A percentile compares a stretch with the other conserved stretches of the same genome.
Conservation (phyloP, 2,888 invertebrate genomes). For the Oscheius onirici region DNA sequence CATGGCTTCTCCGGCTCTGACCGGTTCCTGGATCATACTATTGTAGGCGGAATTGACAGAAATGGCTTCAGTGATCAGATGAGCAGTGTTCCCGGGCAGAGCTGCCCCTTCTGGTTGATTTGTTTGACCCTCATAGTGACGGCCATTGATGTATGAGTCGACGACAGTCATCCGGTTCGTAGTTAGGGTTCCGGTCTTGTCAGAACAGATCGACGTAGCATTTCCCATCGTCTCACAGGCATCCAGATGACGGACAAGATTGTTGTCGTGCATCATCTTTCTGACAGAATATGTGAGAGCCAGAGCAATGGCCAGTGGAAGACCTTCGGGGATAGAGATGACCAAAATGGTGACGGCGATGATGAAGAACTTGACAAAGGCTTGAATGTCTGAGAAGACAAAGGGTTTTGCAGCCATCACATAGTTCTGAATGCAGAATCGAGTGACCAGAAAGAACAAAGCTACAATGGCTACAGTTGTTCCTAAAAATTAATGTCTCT, state of each 20-base stretch:
- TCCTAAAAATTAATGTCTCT: slow-evolving; percentile 52
- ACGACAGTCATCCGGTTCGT: slow-evolving; percentile 75
- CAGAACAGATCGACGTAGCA: slow-evolving; percentile 76
- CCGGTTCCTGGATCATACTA: slow-evolving; percentile 66
- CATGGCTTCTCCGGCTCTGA: slow-evolving; percentile 64
- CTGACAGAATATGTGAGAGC: slow-evolving; percentile 97
- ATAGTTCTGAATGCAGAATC: slow-evolving; percentile 69
- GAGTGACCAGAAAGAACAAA: slow-evolving; percentile 66
- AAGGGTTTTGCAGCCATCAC: slow-evolving; percentile 60
- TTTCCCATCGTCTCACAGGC: slow-evolving; percentile 77
- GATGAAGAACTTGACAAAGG: slow-evolving; percentile 95
- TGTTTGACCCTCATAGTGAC: slow-evolving; percentile 59
- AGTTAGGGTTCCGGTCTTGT: slow-evolving; percentile 76
- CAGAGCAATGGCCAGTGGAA: slow-evolving; percentile 96
- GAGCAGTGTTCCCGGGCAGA: slow-evolving; percentile 56
- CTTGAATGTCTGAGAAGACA: slow-evolving; percentile 70
- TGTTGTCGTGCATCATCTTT: slow-evolving; percentile 78
- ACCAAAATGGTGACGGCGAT: slow-evolving; percentile 99
- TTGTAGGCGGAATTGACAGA: slow-evolving; percentile 74
- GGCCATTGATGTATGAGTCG: slow-evolving; percentile 76
- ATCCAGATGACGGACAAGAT: slow-evolving; percentile 76
- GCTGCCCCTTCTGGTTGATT: slow-evolving; percentile 57
- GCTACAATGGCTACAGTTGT: slow-evolving; percentile 70
- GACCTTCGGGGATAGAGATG: slow-evolving; percentile 97
- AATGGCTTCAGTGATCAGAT: slow-evolving; percentile 85